Conservation (phyloP, 1,140 invertebrate species). For the Penaeus indicus region DNA sequence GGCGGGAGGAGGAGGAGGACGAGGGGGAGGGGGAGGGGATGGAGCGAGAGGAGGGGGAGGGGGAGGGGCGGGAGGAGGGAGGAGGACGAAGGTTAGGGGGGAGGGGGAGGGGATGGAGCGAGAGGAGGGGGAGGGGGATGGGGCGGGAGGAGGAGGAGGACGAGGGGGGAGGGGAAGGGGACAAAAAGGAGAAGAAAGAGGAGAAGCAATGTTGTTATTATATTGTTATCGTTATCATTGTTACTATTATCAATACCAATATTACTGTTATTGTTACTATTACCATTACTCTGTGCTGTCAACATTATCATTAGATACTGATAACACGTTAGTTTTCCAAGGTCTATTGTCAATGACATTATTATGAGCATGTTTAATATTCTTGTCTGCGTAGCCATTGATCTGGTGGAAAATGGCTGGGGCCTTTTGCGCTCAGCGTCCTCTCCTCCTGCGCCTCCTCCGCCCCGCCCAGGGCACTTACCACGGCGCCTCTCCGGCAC, state of each 20-base stretch:
- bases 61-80: constrained; percentile 1
- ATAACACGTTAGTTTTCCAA: too few relatives aligned
- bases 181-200: neutral
- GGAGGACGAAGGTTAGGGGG: neutral
- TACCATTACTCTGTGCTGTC: too few relatives aligned
- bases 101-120: constrained; percentile 18
- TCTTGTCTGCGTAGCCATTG: too few relatives aligned
- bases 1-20: too few relatives aligned
- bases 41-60: neutral
- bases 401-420: too few relatives aligned
- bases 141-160: too few relatives aligned
- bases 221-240: too few relatives aligned
- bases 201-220: too few relatives aligned
- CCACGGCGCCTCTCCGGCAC: constrained; percentile 66
- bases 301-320: too few relatives aligned
- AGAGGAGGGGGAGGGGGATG: too few relatives aligned
- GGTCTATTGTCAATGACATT: neutral
- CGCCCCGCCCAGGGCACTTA: constrained; percentile 14
- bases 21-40: neutral
- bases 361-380: neutral
- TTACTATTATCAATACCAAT: neutral
- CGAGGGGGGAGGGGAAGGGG: neutral
- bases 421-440: too few relatives aligned
- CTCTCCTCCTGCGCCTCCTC: too few relatives aligned
- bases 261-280: neutral